Conservation (phyloP, 2,113 vertebrate species). For the Chloropsis cyanopogon region DNA sequence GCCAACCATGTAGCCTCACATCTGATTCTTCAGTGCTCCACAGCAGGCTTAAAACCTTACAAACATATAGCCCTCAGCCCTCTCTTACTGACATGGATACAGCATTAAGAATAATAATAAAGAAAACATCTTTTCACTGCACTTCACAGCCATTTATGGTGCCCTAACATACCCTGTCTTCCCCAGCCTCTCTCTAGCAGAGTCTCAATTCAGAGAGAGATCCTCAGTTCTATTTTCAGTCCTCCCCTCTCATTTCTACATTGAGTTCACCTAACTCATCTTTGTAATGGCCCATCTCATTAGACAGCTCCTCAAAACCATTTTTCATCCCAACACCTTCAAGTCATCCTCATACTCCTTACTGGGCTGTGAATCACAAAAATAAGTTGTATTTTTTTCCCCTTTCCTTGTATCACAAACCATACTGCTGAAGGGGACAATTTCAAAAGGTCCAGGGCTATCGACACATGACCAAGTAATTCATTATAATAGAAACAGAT, state of each 20-base stretch:
- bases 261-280: accelerated
- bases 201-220: neutral
- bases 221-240: neutral
- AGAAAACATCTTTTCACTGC: neutral
- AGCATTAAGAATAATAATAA: neutral
- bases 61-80: neutral
- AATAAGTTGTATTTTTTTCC: neutral
- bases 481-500: neutral
- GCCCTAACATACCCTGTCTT: neutral
- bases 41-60: neutral
- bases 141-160: neutral
- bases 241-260: neutral
- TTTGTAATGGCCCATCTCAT: neutral
- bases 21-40: neutral
- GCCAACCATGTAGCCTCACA: neutral
- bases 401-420: neutral
- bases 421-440: neutral
- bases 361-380: neutral
- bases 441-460: neutral
- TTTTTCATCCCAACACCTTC: neutral
- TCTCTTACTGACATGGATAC: neutral
- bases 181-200: neutral
- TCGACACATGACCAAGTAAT: neutral
- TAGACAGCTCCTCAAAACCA: neutral
- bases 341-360: neutral